Base-by-base conservation (phyloP, 2,797 vertebrate species). In the Thalassophryne amazonica region DNA sequence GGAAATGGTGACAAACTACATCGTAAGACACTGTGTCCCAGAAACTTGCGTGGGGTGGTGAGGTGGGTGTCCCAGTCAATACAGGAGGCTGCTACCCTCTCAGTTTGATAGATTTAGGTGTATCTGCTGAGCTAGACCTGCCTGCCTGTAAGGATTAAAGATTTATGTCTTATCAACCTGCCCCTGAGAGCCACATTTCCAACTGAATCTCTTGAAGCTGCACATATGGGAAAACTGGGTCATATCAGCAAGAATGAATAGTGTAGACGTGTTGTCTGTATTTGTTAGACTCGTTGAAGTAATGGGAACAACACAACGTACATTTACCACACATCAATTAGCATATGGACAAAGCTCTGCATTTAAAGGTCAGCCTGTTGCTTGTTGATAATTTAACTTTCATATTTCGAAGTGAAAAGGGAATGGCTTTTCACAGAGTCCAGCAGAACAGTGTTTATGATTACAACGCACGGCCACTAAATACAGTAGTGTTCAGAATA, bases 121-220 rank as follows among this genome's bases (percentile, higher is more conserved):
- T 85, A 81, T 86, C 82, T 81, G 80, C 73, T 54, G 73, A 78
- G 72, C 78, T 71, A 30, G 75, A 73, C 70, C 75, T 67, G 72
- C 66, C 79, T 78, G 79, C 52, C 85, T 85, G 84, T 85, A 85
- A 87, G 80, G 82, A 85, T 88, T 84, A 83, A 69, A 69, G 80
- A 75, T 84, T 76, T 73, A 75, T 78, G 69, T 74, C 76, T 76
- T 78, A 83, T 88, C 88, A 87, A 71, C 78, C 61, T 31, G 45
- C 58, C 69, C 65, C 51, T 37, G 67, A 48, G 63, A 80, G 32
- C 65, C 60, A 43, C 22, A 36, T 42, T 59, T 67, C 57, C 36
- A 38, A 42, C 60, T 47, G 31, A 72, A 55, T 71, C 34, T 39
- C 68, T 67, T 35, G 10, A 48, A 66, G 63, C 60, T 17, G 30